Evolutionary conservation across 2,797 vertebrate genomes (phyloP), one percentile per base, ranked within the genome.

Genomic region (Acanthornis magna): DNA sequence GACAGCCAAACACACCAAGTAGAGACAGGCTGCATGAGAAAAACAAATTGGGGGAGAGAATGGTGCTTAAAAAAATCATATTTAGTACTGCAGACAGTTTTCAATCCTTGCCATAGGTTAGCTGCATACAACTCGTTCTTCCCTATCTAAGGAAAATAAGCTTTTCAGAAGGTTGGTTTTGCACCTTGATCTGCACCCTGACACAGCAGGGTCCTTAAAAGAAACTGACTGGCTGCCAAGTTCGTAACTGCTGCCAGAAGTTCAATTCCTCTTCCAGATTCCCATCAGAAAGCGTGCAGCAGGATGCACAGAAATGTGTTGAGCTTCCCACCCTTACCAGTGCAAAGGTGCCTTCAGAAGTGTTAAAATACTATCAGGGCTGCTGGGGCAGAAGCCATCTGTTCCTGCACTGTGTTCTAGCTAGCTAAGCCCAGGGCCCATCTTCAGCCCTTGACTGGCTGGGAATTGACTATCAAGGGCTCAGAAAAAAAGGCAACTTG

Each of bases 341-440:
- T 71, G 87, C 85, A 91, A 94, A 85, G 57, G 85, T 93, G 57
- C 34, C 68, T 90, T 96, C 57, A 73, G 76, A 74, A 54, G 38
- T 54, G 79, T 76, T 90, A 88, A 93, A 91, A 55, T 81, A 40
- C 67, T 70, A 57, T 15, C 20, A 57, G 73, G 51, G 53, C 70
- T 89, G 53, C 76, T 83, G 70, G 36, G 15, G 63, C 77, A 93
- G 88, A 89, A 89, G 40, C 61, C 50, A 74, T 58, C 78, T 87
- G 42, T 40, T 93, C 61, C 45, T 65, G n/a, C 47, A 47, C 47
- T 27, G 6, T 11, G 48, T 53, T 91, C 84, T 67, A 79, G 48
- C 57, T 53, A 76, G 63, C 58, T 63, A 70, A 79, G 53, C 57
- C 36, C 22, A 53, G 48, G n/a, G 36, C 36, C 20, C 38, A 15